Evolutionary conservation across 2,888 invertebrate genomes (phyloP), one percentile per base, ranked within the genome.

Genomic region (Cartodere bifasciata): DNA sequence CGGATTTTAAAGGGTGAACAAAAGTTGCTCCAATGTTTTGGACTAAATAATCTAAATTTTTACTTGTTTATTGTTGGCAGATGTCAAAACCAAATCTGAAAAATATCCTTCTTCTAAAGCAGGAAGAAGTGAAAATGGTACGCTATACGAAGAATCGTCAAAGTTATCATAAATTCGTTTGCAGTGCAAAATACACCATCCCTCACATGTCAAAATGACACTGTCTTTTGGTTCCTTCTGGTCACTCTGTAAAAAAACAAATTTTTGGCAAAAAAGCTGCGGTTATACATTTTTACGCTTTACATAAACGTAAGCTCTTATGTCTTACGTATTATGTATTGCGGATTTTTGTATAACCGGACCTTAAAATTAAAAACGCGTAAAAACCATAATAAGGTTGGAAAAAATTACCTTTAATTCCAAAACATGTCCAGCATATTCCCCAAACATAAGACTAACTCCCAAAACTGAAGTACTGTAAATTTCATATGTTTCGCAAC

Each of bases 401-500:
- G n/a, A n/a, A n/a, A n/a, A n/a, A n/a, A n/a, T 11, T 16, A 67
- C 67, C 44, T 55, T 59, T 54, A 75, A 76, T 53, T 75, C 75
- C 43, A 76, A 70, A 41, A 74, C 67, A 53, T 75, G 70, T 4
- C 75, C 75, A 17, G 67, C 69, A 51, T 70, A 72, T 21, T 72
- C 69, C 16, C 74, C 74, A 55, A 75, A 72, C 36, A 68, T 57
- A 16, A 71, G 53, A 38, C 64, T 57, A 6, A 64, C 57, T 11
- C 56, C 54, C 9, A 57, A 38, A 22, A 51, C 45, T 4, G 56
- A 53, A 13, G 52, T 50, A 30, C 45, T 53, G 38, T 57, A 58
- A 29, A 70, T 60, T 59, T 75, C 75, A 50, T 71, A 76, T n/a
- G 74, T 75, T 54, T 76, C 75, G 58, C 75, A 75, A 48, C 65